Evolutionary conservation across 2,113 vertebrate genomes (phyloP), one percentile per base, ranked within the genome.

Genomic region (Gopherus evgoodei): DNA sequence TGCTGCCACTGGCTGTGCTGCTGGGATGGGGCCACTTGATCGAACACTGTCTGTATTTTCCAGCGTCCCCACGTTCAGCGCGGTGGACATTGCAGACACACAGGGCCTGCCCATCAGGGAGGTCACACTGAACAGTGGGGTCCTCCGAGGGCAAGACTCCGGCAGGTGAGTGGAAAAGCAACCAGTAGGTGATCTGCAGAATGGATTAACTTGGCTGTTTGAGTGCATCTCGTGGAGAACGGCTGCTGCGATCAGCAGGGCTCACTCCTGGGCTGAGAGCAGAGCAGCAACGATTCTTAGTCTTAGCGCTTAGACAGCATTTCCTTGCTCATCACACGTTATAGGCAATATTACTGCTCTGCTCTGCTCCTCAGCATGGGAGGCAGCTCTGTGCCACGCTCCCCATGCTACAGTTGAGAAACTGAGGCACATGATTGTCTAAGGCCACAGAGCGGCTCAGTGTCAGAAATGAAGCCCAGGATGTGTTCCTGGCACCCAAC

Each of bases 21-120:
- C 5, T 1, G 44, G 31, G 29, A 3, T 3, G 0, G 24, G 3
- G 7, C 21, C 84, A 47, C 44, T 90, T 27, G 38, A 0, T 29
- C 19, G 47, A 2, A 8, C 1, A 22, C 35, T 2, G 44, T 9
- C 69, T 1, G 0, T 96, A 5, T 75, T 50, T 95, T 94, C 6
- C 95, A 98, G 98, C 88, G 88, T 38, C 42, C 98, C 98, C 5
- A 2, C 44, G 1, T 98, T 98, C 96, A 47, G 24, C 24, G 91
- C 79, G 0, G 98, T 94, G 92, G 59, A 86, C 42, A 89, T 2
- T 0, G 56, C 65, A 0, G 1, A 6, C 0, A 90, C n/a, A 21
- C 98, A 97, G 87, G 84, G 86, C 0, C 90, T 98, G 90, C 83
- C 96, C 14, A 95, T 98, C 11, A 62, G 81, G 0, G 84, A 95